Evolutionary conservation across 2,888 invertebrate genomes (phyloP).

Genomic region (Rotaria macrura): DNA sequence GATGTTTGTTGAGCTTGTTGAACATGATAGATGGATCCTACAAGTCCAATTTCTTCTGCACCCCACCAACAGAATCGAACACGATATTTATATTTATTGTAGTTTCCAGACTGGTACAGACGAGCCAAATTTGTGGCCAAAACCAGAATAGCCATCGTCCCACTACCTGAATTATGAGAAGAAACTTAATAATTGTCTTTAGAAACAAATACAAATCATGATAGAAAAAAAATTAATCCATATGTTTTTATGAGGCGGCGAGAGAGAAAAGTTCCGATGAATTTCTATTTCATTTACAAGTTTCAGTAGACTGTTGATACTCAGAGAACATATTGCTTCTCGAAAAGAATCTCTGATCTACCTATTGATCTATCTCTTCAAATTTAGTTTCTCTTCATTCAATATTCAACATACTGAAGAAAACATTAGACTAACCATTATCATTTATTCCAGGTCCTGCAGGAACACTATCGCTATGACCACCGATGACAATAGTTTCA

Average conservation of each 20-base stretch:
- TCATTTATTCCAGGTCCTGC: not conserved
- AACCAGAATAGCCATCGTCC: not conserved
- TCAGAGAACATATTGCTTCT: no score
- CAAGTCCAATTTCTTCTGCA: not conserved
- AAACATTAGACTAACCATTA: not conserved
- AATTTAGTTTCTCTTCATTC: no score
- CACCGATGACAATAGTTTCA: not conserved
- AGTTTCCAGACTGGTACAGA: not conserved
- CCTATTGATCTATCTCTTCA: no score
- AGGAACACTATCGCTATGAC: not conserved
- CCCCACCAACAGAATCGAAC: slow-evolving; percentile 2
- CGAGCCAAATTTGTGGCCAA: not conserved
- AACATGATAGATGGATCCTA: not conserved
- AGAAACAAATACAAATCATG: no score
- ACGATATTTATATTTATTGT: not conserved
- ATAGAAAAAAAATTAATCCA: no score
- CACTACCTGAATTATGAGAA: not conserved
- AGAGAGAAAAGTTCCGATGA: no score
- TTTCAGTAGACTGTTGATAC: no score
- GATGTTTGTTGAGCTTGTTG: not conserved
- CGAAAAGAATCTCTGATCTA: no score
- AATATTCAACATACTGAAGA: no score
- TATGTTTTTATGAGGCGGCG: no score
- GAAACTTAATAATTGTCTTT: no score
- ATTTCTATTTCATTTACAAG: no score